Evolutionary conservation across 2,797 vertebrate species (phyloP).

Genomic region (Phyllotis vaccarum): DNA sequence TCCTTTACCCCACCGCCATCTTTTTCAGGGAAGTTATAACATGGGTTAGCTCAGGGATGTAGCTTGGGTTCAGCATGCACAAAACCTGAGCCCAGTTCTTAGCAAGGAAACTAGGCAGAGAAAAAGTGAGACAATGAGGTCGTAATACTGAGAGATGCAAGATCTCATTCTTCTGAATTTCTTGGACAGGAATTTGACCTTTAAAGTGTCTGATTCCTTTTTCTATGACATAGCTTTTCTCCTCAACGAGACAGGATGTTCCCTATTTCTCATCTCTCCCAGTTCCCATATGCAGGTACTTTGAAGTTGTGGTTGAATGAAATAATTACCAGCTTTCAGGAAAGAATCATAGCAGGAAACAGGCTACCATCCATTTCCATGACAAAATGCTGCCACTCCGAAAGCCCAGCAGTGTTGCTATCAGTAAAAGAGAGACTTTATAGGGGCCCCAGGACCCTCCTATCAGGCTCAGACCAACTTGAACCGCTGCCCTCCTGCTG

Average conservation of each 20-base stretch:
- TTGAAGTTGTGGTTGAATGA: neutral
- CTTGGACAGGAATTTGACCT: conserved; percentile 25
- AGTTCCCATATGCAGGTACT: neutral
- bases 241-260: neutral
- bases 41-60: neutral
- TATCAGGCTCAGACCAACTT: neutral
- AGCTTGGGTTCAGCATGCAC: neutral
- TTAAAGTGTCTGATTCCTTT: neutral
- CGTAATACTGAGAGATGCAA: neutral
- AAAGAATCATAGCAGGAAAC: neutral
- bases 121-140: conserved; percentile 1
- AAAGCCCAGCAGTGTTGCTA: neutral
- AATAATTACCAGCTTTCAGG: neutral
- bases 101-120: neutral
- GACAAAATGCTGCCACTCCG: conserved; percentile 12
- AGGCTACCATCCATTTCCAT: neutral
- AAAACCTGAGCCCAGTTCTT: too few relatives aligned
- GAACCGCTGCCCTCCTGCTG: neutral
- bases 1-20: neutral
- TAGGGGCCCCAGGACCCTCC: neutral
- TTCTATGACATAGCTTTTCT: neutral
- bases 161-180: conserved; percentile 33
- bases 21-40: neutral
- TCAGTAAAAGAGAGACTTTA: neutral
- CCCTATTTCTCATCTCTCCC: neutral